These are phyloP conservation scores for Anastatus disparis DNA, from an alignment of 1,140 invertebrate genomes.

Conservation along the genomic window DNA sequence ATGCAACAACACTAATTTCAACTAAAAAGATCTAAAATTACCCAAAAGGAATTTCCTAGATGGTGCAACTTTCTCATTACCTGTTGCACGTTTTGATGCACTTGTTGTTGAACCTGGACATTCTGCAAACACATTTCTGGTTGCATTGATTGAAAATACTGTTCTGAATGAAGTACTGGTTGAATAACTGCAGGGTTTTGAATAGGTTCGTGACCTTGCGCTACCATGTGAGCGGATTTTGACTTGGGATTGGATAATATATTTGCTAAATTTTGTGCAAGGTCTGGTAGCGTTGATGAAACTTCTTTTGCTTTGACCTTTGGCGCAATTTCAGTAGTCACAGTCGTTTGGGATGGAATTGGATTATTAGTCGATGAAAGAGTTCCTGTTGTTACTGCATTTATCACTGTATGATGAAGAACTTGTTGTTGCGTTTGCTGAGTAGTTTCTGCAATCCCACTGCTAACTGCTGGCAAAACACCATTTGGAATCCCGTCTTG, in stretches of 20 bases:
- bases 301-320: slow-evolving; percentile 63
- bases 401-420: slow-evolving; percentile 44
- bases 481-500: slow-evolving; percentile 30
- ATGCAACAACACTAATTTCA: neutral
- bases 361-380: slow-evolving; percentile 24
- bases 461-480: neutral
- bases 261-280: slow-evolving; percentile 64
- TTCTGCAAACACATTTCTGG: slow-evolving; percentile 49
- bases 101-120: slow-evolving; percentile 47
- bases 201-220: slow-evolving; percentile 49
- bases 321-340: slow-evolving; percentile 46
- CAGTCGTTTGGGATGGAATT: slow-evolving; percentile 41
- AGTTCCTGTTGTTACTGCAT: slow-evolving; percentile 17
- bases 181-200: slow-evolving; percentile 34
- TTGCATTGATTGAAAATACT: slow-evolving; percentile 61
- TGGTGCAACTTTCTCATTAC: slow-evolving; percentile 39
- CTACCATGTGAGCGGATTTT: slow-evolving; percentile 55
- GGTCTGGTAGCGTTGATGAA: slow-evolving; percentile 62
- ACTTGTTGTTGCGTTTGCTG: slow-evolving; percentile 44
- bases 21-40: slow-evolving; percentile 28
- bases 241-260: slow-evolving; percentile 65
- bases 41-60: slow-evolving; percentile 31
- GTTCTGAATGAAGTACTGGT: slow-evolving; percentile 54
- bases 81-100: slow-evolving; percentile 50
- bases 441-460: slow-evolving; percentile 24